Base-by-base conservation (phyloP, 2,797 vertebrate species). In the Acanthis flammea region DNA sequence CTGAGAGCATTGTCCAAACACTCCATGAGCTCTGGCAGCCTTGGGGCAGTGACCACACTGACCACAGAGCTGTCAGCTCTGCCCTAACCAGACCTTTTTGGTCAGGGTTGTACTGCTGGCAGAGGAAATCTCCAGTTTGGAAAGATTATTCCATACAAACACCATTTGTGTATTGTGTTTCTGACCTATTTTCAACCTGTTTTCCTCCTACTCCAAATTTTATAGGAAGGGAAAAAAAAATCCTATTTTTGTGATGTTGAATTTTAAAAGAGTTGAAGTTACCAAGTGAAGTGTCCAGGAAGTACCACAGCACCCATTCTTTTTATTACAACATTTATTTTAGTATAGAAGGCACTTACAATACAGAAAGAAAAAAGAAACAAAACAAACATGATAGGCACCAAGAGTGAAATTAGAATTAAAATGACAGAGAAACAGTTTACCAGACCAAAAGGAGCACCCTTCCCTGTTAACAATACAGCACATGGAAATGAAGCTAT, bases 331-430 rank as follows among this genome's bases (percentile, higher is more conserved):
- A 98, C 97, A 98, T 97, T 97, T 98, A 95, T 97, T 98, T 98
- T 98, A 98, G 97, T 98, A 98, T 98, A 98, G 98, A 99, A 99
- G 99, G 99, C 99, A 99, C 99, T 99, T 99, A 99, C 98, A 99
- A 97, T 98, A 98, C 98, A 98, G 95, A 57, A 94, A 85, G 63
- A 27, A 54, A 72, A 48, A 74, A 98, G 83, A 78, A 76, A 78
- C 71, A 50, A 48, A 97, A 16, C 28, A 4, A 71, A 63, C 57
- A 51, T 15, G 92, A 98, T 95, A 98, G 97, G 95, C 98, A 98
- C 97, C 96, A 97, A 81, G 96, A 98, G 97, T 98, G 71, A 60
- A 87, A 44, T 95, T 77, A 95, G 90, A 95, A 92, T 92, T 83
- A 76, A 95, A 92, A 94, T 66, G 60, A 97, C 95, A 97, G 76